Conservation (phyloP, 2,888 invertebrate species). For the Rhyacophila evoluta region DNA sequence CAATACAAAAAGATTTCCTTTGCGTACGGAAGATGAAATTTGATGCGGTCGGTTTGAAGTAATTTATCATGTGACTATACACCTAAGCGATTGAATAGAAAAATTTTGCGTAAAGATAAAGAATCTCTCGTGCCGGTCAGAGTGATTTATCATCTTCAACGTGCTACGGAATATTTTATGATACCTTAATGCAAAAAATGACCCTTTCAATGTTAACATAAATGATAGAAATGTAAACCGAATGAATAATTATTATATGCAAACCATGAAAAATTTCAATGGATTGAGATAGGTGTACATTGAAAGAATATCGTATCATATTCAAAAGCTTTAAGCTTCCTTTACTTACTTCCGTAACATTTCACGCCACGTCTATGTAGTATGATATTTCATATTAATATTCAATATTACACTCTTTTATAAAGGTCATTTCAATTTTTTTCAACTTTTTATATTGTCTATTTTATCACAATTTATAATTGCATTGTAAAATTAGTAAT, state of each 20-base stretch:
- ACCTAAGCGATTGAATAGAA: conserved; percentile 35
- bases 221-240: background rate
- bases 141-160: conserved; percentile 49
- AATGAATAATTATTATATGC: background rate
- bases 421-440: too few relatives aligned
- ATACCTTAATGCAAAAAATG: background rate
- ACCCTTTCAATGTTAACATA: background rate
- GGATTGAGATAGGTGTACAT: too few relatives aligned
- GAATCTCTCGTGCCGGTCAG: conserved; percentile 42
- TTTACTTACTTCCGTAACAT: too few relatives aligned
- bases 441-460: too few relatives aligned
- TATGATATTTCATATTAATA: too few relatives aligned
- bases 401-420: too few relatives aligned
- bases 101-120: conserved; percentile 43
- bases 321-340: too few relatives aligned
- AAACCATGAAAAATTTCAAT: too few relatives aligned
- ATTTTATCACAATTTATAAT: too few relatives aligned
- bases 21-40: conserved; percentile 26
- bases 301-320: too few relatives aligned
- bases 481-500: too few relatives aligned
- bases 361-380: too few relatives aligned
- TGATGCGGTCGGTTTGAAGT: conserved; percentile 20
- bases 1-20: conserved; percentile 32
- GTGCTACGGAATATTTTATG: conserved; percentile 28
- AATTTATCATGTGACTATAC: conserved; percentile 46